Conservation (phyloP, 2,113 vertebrate genomes). For the Bufo gargarizans region DNA sequence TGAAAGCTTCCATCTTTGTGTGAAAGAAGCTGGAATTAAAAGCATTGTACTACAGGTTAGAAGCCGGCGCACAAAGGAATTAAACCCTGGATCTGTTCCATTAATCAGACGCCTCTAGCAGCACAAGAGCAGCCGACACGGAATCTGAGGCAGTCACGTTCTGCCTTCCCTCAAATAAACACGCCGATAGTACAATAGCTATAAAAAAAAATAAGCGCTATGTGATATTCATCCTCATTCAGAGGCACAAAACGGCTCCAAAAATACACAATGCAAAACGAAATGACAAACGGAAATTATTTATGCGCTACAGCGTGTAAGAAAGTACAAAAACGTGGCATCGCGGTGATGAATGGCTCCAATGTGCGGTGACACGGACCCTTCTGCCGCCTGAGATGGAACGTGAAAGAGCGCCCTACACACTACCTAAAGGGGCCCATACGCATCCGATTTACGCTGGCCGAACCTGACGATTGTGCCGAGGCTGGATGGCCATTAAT, state of each 20-base stretch:
- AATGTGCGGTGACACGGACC: background rate
- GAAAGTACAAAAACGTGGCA: background rate
- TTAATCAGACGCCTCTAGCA: background rate
- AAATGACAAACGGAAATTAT: conserved; percentile 54
- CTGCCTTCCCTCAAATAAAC: conserved; percentile 15
- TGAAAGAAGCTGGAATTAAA: background rate
- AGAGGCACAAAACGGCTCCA: background rate
- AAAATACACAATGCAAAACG: conserved; percentile 32
- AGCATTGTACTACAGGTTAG: background rate
- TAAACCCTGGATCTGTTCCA: conserved; percentile 10
- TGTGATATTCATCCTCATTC: conserved; percentile 21
- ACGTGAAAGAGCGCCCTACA: background rate
- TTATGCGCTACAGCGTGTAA: background rate
- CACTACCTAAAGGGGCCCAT: background rate
- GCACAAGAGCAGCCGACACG: background rate
- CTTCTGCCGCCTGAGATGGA: background rate
- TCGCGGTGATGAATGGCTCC: background rate
- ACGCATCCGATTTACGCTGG: too few species aligned
- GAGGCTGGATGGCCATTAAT: too few species aligned
- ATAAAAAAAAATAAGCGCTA: conserved; percentile 39
- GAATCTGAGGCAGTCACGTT: conserved; percentile 4
- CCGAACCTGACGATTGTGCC: too few species aligned
- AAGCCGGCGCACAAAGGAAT: background rate
- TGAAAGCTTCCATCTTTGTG: background rate
- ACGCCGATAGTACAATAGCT: conserved; percentile 1